Percentiles rank a stretch among this genome's conserved stretches.
Conservation (phyloP, 2,797 vertebrate genomes). For the Merluccius polli region DNA sequence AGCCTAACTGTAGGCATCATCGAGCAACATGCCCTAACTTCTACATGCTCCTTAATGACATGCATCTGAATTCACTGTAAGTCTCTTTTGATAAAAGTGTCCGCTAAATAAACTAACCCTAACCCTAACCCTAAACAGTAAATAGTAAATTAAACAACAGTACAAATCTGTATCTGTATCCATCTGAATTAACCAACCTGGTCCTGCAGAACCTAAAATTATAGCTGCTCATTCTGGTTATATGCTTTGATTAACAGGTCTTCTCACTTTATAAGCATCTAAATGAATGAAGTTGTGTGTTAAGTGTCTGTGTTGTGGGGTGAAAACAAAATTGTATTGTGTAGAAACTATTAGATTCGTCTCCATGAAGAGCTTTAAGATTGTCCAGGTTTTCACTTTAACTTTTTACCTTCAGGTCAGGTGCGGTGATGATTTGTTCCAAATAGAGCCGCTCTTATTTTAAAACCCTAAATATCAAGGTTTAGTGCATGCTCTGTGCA, state of each 20-base stretch:
- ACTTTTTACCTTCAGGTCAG: neutral
- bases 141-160: neutral
- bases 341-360: neutral
- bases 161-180: neutral
- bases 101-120: neutral
- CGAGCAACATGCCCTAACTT: neutral
- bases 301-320: neutral
- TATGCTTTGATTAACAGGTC: neutral
- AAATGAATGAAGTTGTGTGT: neutral
- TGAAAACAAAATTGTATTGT: neutral
- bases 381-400: neutral
- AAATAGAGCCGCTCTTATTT: neutral
- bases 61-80: neutral
- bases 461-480: neutral
- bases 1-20: no score
- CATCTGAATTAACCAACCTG: neutral
- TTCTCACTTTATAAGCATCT: neutral
- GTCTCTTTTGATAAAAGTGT: neutral
- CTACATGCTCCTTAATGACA: neutral
- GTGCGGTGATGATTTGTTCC: neutral
- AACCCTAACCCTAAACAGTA: no score
- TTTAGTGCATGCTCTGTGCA: neutral
- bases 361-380: neutral
- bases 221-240: neutral
- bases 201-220: neutral